Base-by-base conservation (phyloP, 2,113 vertebrate genomes). In the Labeo catla region DNA sequence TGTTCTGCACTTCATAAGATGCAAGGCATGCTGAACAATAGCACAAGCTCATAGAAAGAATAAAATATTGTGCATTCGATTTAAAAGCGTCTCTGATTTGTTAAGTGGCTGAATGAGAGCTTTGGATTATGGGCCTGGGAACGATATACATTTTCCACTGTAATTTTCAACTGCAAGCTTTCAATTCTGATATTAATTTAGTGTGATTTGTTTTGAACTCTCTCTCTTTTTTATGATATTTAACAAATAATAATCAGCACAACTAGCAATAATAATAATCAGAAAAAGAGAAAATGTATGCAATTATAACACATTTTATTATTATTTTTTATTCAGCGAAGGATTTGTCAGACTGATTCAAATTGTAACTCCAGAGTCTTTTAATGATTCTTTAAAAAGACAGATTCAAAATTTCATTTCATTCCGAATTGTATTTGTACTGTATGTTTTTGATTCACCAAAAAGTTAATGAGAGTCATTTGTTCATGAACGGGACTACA, bases 11-110 rank as follows among this genome's bases (percentile, higher is more conserved):
- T 65, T 47, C 13, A 63, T 59, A 54, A 81, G 70, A 83, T 54
- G 49, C n/a, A 76, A 81, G 34, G 68, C 65, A 83, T 68, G 74
- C 59, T 21, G 23, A 81, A 81, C 70, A 34, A 80, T 50, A 50
- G 66, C 79, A 73, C 82, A 54, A 73, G 65, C 73, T 73, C 39
- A 73, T 72, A 45, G 54, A 80, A 13, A 45, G 36, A 80, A 45
- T 59, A 45, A 47, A 63, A 63, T 63, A 80, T 61, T 45, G 21
- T 61, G 36, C 36, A 21, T 78, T 39, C 4, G 34, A 59, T 43
- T 39, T 59, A 57, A 79, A 79, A 59, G 52, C 6, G 1, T 57
- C 34, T 79, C 34, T 39, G 10, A 59, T 79, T 80, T 23, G 21
- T 21, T 61, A 10, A 80, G 4, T 3, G 16, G 34, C 76, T 39